Evolutionary conservation across 2,888 invertebrate species (phyloP).

Genomic region (Halictus ligatus): DNA sequence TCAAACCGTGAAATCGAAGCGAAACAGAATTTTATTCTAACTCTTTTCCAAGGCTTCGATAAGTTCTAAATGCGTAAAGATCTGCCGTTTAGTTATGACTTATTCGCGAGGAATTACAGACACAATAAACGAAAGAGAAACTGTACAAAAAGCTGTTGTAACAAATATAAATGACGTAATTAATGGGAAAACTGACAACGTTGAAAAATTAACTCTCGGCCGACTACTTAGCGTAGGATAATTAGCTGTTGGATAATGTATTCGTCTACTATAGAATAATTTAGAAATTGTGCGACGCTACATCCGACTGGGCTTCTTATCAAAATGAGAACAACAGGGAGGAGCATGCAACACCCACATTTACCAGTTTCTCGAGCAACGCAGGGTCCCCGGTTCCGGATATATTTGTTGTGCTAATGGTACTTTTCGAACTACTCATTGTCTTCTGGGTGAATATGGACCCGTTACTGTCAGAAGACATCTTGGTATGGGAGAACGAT

Average conservation of each 20-base stretch:
- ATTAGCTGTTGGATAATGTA: not conserved
- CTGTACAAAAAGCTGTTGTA: not conserved
- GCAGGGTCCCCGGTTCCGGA: constrained; percentile 76
- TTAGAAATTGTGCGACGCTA: not conserved
- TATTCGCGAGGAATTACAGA: not conserved
- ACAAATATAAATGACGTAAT: not conserved
- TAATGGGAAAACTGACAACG: not conserved
- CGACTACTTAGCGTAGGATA: not conserved
- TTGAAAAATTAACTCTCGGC: not conserved
- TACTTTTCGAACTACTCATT: constrained; percentile 78
- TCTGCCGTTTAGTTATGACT: not conserved
- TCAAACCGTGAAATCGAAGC: not conserved
- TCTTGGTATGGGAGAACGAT: constrained; percentile 79
- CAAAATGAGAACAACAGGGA: constrained; percentile 27
- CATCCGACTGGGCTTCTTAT: not conserved
- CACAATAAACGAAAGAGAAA: not conserved
- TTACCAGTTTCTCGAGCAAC: constrained; percentile 81
- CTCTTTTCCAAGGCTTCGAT: not conserved
- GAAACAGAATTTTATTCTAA: not conserved
- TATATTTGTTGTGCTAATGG: constrained; percentile 76
- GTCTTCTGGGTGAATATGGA: constrained; percentile 79
- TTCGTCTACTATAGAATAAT: not conserved
- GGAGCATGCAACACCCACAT: constrained; percentile 77
- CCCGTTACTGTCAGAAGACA: constrained; percentile 79
- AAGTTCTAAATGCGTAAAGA: not conserved